Base-by-base conservation (phyloP, 1,140 invertebrate species). In the Eriosoma lanigerum region DNA sequence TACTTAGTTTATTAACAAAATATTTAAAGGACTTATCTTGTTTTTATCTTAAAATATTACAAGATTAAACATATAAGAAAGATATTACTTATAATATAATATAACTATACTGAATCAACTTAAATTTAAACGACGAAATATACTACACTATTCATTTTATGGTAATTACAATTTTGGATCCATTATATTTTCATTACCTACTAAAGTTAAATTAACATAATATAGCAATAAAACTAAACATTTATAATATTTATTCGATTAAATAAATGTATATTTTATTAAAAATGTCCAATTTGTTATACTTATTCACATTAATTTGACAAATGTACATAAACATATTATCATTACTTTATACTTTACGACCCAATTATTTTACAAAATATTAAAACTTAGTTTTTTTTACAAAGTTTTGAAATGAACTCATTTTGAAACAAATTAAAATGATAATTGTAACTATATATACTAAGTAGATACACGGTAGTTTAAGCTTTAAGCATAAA, bases 221-320 rank as follows among this genome's bases (percentile, higher is more conserved):
- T 68, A 68, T 24, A 46, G 44, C 38, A 24, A 68, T 68, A 68
- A 68, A 68, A n/a, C 64, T 15, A 68, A 68, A 44, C 9, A 68
- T 64, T 21, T 38, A 64, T 38, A 64, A 4, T 56, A 56, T n/a
- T 44, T 24, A 68, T 32, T 68, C 64, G 38, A 68, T 19, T 24
- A 46, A 68, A 68, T 68, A 21, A 44, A 66, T 46, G 62, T 66
- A 44, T 5, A 46, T 66, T 66, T 66, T 21, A 66, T 44, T 66
- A 21, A 68, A 21, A 6, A 24, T 46, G n/a, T 68, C n/a, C 24
- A 68, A 66, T 66, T 46, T 64, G 60, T 64, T n/a, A 44, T 44
- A n/a, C n/a, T n/a, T n/a, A 46, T 68, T 46, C 46, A 24, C 38
- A 8, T 62, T 38, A 32, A 62, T 62, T 32, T 10, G 24, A 32